Base-by-base conservation (phyloP, 2,888 invertebrate species). In the Argyresthia goedartella region DNA sequence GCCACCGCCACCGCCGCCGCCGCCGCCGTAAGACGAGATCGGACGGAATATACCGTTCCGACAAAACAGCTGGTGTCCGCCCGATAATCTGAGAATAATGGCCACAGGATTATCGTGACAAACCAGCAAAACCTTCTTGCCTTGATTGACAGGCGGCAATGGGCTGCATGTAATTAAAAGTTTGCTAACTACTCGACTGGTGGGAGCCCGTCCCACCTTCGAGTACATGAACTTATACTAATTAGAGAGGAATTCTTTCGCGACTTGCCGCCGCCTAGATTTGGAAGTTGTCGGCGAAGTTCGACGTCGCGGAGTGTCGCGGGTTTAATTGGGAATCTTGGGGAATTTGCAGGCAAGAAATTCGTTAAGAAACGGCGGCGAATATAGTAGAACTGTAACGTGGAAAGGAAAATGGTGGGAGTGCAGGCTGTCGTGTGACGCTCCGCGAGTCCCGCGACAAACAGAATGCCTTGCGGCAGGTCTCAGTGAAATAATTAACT, bases 151-250 rank as follows among this genome's bases (percentile, higher is more conserved):
- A 66, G 56, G 53, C 57, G 60, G 62, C 62, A 61, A 65, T 73
- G 63, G 60, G 53, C 64, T 62, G 56, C 33, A 55, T 53, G 60
- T 76, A 81, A 84, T 84, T 84, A 85, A 84, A 85, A 85, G 69
- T 82, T 81, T 61, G 59, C 56, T 55, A 67, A 69, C 72, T 69
- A 71, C 67, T 66, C 62, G 49, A 44, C 59, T 61, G 25, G 25
- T 2, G 6, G 2, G 25, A 6, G 25, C 25, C n/a, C n/a, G n/a
- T 25, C 57, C 57, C 61, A 59, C 61, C 66, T 64, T 75, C 64
- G 65, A 76, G 76, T 81, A 79, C 77, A 84, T 84, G 81, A 82
- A 85, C 80, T 84, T 85, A 76, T 76, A 75, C 82, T 81, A 84
- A 85, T 85, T 84, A 84, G 69, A 66, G 69, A 69, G 69, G 67